phyloP scores from a whole-genome alignment of 2,113 vertebrate species.

The Hippoglossus stenolepis region DNA sequence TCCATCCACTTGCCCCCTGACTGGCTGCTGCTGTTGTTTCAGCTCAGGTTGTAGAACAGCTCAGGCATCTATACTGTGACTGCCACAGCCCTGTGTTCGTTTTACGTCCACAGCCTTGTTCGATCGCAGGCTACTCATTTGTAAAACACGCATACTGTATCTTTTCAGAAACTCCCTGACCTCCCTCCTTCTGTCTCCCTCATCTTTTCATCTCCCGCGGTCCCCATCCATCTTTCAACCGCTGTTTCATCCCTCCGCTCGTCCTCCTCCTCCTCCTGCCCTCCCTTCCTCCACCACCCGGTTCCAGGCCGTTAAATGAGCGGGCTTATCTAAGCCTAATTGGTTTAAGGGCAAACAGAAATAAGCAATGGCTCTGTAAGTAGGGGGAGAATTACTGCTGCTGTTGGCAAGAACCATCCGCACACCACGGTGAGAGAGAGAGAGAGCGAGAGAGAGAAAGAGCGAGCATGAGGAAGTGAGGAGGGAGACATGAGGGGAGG shows the following conservation, averaged over 20 bases:
- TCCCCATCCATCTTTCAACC: slow-evolving; percentile 39
- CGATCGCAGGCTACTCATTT: slow-evolving; percentile 52
- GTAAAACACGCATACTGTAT: slow-evolving; percentile 49
- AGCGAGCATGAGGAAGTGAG: background rate
- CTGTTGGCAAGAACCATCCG: slow-evolving; percentile 56
- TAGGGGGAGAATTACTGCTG: slow-evolving; percentile 67
- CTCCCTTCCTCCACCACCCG: slow-evolving; percentile 36
- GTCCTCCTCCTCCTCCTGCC: background rate
- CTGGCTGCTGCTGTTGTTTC: slow-evolving; percentile 35
- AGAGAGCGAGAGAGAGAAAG: slow-evolving; percentile 9
- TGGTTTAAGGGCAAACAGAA: slow-evolving; percentile 82
- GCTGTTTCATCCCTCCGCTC: slow-evolving; percentile 28
- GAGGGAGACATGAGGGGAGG: slow-evolving; percentile 25
- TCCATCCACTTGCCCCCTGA: background rate
- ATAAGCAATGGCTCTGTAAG: slow-evolving; percentile 73
- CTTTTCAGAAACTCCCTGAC: slow-evolving; percentile 49
- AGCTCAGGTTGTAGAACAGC: background rate
- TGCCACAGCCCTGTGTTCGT: background rate
- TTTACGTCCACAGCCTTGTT: slow-evolving; percentile 22
- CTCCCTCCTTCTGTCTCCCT: slow-evolving; percentile 41
- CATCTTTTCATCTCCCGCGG: slow-evolving; percentile 23
- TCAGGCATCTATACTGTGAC: background rate
- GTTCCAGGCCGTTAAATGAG: slow-evolving; percentile 71
- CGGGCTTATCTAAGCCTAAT: slow-evolving; percentile 77
- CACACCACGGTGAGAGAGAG: slow-evolving; percentile 15